Evolutionary conservation across 2,113 vertebrate genomes (phyloP).

Genomic region (Zapornia atra): DNA sequence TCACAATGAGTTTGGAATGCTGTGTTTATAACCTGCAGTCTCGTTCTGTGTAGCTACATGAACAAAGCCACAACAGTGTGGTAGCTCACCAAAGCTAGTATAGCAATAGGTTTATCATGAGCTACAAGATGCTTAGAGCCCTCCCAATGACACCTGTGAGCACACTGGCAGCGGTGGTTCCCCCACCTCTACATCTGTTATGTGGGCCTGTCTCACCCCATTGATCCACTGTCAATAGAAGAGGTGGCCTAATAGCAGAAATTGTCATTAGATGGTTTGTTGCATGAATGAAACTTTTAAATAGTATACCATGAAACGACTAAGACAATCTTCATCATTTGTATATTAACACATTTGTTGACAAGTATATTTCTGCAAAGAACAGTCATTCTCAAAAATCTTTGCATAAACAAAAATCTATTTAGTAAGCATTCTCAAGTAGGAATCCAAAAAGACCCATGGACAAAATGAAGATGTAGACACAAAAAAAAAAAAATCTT

Average conservation of each 20-base stretch:
- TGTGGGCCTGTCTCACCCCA: background rate
- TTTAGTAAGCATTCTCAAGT: background rate
- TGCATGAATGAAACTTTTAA: background rate
- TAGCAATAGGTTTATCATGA: rapidly evolving
- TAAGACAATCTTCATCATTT: background rate
- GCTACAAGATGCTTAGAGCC: background rate
- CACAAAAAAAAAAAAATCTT: background rate
- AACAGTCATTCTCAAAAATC: background rate
- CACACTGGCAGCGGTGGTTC: background rate
- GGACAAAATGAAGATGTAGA: background rate
- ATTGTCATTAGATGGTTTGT: background rate
- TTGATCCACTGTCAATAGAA: background rate
- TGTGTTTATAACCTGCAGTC: background rate
- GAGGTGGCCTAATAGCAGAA: no score
- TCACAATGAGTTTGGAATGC: background rate
- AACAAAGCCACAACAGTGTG: background rate
- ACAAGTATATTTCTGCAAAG: background rate
- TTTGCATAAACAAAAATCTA: background rate
- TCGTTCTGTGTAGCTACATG: background rate
- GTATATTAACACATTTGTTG: background rate
- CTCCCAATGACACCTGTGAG: rapidly evolving
- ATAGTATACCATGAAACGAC: background rate
- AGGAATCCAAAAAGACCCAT: background rate
- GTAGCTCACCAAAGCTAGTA: background rate
- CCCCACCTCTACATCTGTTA: background rate